These are phyloP conservation scores for Schizotus pectinicornis DNA, from an alignment of 2,888 invertebrate genomes.

Conservation along the genomic window DNA sequence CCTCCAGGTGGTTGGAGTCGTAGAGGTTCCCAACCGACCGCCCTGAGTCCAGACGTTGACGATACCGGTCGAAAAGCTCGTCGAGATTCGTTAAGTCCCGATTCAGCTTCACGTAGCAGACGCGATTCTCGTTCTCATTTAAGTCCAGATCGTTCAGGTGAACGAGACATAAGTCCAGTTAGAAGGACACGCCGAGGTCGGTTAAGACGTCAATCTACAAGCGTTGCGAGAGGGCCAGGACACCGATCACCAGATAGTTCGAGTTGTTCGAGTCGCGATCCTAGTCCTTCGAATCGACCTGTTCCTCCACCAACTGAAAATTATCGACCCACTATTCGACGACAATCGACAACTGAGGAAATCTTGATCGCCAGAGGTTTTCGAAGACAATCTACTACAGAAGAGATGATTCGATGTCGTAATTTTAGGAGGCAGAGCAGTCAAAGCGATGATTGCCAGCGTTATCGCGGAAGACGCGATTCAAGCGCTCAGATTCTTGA, in stretches of 20 bases:
- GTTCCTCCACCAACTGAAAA: constrained; percentile 60
- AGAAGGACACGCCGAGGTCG: constrained; percentile 73
- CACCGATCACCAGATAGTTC: constrained; percentile 73
- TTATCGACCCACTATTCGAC: constrained; percentile 76
- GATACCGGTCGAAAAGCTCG: constrained; percentile 75
- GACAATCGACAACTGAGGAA: constrained; percentile 91
- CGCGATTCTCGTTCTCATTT: constrained; percentile 80
- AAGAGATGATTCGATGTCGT: constrained; percentile 90
- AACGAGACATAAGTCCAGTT: constrained; percentile 79
- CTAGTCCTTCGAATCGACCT: constrained; percentile 76
- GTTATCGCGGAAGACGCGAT: constrained; percentile 75
- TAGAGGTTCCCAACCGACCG: constrained; percentile 81
- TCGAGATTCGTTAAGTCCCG: constrained; percentile 87
- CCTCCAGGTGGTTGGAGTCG: constrained; percentile 70
- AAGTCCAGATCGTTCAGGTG: constrained; percentile 78
- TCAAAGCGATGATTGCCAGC: constrained; percentile 71
- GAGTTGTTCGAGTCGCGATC: constrained; percentile 84
- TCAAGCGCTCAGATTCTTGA: constrained; percentile 90
- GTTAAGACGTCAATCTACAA: constrained; percentile 79
- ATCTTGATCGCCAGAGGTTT: constrained; percentile 90
- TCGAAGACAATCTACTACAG: constrained; percentile 87
- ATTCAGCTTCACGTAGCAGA: constrained; percentile 78
- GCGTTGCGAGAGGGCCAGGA: constrained; percentile 64
- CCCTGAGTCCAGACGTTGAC: constrained; percentile 79
- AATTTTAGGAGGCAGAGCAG: constrained; percentile 81